These are phyloP conservation scores for Leuciscus waleckii DNA, from an alignment of 2,797 vertebrate species.

Conservation along the genomic window DNA sequence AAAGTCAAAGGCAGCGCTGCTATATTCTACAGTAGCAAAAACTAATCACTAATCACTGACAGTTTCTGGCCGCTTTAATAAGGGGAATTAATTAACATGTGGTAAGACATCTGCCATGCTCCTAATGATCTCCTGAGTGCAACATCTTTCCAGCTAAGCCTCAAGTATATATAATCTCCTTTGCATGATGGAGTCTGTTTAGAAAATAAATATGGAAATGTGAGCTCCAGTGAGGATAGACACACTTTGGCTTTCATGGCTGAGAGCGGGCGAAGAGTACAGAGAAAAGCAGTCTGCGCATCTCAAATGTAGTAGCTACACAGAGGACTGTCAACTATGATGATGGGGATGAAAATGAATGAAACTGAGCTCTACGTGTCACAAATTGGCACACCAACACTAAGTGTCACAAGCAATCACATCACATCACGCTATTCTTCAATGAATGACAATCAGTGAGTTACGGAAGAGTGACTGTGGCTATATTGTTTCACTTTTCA, in stretches of 20 bases:
- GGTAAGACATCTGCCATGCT: slow-evolving; percentile 74
- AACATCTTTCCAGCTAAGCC: slow-evolving; percentile 50
- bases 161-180: slow-evolving; percentile 25
- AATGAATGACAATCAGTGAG: slow-evolving; percentile 62
- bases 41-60: neutral
- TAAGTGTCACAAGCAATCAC: slow-evolving; percentile 73
- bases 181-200: slow-evolving; percentile 6
- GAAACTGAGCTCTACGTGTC: slow-evolving; percentile 66
- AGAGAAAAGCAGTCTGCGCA: neutral
- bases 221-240: slow-evolving; percentile 1
- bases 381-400: slow-evolving; percentile 65
- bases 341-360: slow-evolving; percentile 60
- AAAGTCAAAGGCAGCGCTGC: neutral
- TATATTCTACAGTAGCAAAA: neutral
- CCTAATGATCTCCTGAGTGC: slow-evolving; percentile 62
- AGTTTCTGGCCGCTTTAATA: slow-evolving; percentile 60
- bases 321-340: slow-evolving; percentile 24
- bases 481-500: slow-evolving; percentile 25
- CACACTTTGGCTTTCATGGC: neutral
- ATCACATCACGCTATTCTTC: slow-evolving; percentile 59
- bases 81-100: slow-evolving; percentile 70
- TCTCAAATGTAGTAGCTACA: neutral
- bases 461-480: slow-evolving; percentile 61
- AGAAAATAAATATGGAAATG: slow-evolving; percentile 40
- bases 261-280: neutral